Base-by-base conservation (phyloP, 1,140 invertebrate genomes). In the Aradophagus sp. region DNA sequence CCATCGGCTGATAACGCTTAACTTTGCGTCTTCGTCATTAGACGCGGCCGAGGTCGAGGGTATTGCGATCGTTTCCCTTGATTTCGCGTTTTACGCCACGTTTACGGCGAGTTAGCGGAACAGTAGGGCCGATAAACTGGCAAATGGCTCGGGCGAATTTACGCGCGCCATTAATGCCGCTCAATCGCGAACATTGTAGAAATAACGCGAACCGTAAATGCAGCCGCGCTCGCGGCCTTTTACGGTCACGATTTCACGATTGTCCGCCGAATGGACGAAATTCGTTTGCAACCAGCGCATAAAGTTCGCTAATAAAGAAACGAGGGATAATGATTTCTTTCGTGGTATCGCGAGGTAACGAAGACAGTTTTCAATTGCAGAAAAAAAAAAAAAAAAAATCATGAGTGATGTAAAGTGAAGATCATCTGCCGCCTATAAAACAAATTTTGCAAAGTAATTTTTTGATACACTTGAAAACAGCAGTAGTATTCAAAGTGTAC, bases 21-120 rank as follows among this genome's bases (percentile, higher is more conserved):
- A 45, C 63, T 67, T 52, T 58, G 63, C 63, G 45, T 58, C 63
- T 58, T 52, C 63, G 45, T 34, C 63, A 58, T 67, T 67, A 58
- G 63, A 67, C 52, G 15, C 36, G 35, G 13, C 19, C n/a, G 36
- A 66, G 29, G 48, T 55, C 14, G 41, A 35, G 4, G 15, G 11
- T 8, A 36, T 32, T 50, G 29, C 19, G 20, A 29, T 55, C 26
- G 8, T 41, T 67, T 67, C 55, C 45, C 52, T 42, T 58, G 55
- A 58, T 4, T 67, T 58, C 53, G 20, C 47, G 38, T 52, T 67
- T 67, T 52, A 31, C 45, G 47, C 10, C 29, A 36, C 58, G 50
- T 66, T 66, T 66, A 66, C 50, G 48, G 39, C 35, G 38, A 48
- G 8, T 20, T 10, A 34, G 2, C 50, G 14, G 41, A 55, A 52